Percentiles rank a stretch among this genome's conserved stretches.
Evolutionary conservation across 2,113 vertebrate genomes (phyloP).

Genomic region (Emydocephalus ijimae): DNA sequence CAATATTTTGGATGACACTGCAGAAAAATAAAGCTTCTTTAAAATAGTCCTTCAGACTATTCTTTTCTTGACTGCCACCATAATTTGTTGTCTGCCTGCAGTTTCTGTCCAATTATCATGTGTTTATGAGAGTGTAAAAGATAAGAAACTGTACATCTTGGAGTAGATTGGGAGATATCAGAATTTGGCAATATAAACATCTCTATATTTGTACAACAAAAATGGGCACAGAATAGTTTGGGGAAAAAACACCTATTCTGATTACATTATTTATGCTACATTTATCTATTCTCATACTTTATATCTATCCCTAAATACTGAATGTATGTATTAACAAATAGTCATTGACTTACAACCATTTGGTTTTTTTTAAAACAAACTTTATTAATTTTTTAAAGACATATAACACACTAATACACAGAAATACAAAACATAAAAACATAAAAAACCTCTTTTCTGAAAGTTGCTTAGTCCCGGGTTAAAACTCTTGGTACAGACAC

Average conservation of each 20-base stretch:
- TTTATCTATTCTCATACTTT: not conserved
- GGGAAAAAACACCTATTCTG: not conserved
- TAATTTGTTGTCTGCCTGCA: not conserved
- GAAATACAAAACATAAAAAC: too few species aligned
- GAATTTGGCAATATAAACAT: not conserved
- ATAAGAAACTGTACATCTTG: not conserved
- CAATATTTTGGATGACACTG: not conserved
- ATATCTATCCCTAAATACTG: not conserved
- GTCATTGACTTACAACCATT: not conserved
- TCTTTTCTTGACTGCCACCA: not conserved
- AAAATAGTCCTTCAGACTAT: not conserved
- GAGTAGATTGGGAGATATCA: not conserved
- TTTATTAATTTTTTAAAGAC: too few species aligned
- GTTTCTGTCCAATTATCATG: not conserved
- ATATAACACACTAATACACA: too few species aligned
- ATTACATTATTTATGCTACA: not conserved
- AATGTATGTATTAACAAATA: not conserved
- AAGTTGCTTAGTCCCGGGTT: too few species aligned
- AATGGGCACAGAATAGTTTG: not conserved
- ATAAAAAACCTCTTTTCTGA: too few species aligned
- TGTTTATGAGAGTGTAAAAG: not conserved
- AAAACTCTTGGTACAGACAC: too few species aligned
- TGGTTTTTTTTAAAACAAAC: too few species aligned
- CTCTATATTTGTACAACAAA: not conserved
- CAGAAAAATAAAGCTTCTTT: not conserved